These are phyloP conservation scores for Sphenodon punctatus DNA, from an alignment of 2,797 vertebrate genomes.

Conservation along the genomic window DNA sequence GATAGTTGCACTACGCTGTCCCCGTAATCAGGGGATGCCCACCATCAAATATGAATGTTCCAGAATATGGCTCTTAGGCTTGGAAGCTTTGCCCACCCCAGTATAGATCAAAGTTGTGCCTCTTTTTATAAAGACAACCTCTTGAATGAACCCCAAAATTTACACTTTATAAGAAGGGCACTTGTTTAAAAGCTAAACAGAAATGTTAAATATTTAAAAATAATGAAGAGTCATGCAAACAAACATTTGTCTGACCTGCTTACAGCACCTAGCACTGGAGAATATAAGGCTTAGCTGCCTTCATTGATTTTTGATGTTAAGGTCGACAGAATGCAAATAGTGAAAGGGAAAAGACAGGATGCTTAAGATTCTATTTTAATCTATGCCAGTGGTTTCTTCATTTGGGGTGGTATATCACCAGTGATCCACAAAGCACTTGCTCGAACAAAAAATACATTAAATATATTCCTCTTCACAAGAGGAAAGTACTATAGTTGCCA, in stretches of 20 bases:
- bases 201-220: neutral
- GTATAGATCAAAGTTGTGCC: too few species aligned
- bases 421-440: neutral
- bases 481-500: neutral
- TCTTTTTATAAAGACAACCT: too few species aligned
- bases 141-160: too few species aligned
- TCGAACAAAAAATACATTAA: neutral
- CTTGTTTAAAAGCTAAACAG: neutral
- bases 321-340: neutral
- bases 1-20: slow-evolving; percentile 17
- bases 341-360: slow-evolving; percentile 1
- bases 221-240: neutral
- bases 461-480: neutral
- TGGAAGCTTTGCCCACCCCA: too few species aligned
- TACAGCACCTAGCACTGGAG: neutral
- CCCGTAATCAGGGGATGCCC: neutral
- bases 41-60: too few species aligned
- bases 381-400: neutral
- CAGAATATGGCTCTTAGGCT: too few species aligned
- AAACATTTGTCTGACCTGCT: neutral
- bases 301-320: neutral
- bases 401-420: neutral
- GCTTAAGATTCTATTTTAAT: neutral
- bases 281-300: slow-evolving; percentile 3
- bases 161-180: too few species aligned